Base-by-base conservation (phyloP, 2,113 vertebrate species). In the Syngnathus scovelli region DNA sequence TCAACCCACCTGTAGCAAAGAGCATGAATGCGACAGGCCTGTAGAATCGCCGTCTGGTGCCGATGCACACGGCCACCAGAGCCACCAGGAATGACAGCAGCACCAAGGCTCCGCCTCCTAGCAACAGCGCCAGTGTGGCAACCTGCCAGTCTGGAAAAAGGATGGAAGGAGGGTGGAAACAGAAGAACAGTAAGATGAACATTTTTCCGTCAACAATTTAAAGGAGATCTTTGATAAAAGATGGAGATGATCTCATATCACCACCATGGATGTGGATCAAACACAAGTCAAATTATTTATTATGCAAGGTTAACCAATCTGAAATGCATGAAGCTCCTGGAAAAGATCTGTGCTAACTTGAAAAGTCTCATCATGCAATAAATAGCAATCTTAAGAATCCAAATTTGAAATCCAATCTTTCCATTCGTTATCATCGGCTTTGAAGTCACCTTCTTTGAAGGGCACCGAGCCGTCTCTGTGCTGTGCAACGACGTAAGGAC, bases 21-120 rank as follows among this genome's bases (percentile, higher is more conserved):
- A 98, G 94, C 95, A 98, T 98, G 83, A 97, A 91, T 64, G 96
- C 95, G 44, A 98, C 95, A 3, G 96, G 96, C 77, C 93, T 91
- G 87, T 98, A 96, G 92, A 98, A 98, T 18, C 90, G 86, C 78
- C 95, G 91, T 68, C 94, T 92, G 67, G 95, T 96, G 68, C 96
- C 95, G 81, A 95, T 93, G 78, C 95, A 98, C 88, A 98, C 95
- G 3, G 95, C 94, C 81, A 98, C 94, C 91, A 98, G 87, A 72
- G 95, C 96, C 73, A 98, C 91, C 88, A 98, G 91, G 92, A 98
- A 98, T 39, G 96, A 96, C 83, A 95, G 91, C 82, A 98, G 91
- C 83, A 98, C 98, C 84, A 98, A 93, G 83, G 94, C 91, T 43
- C 94, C 93, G 13, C 96, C 96, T 48, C 95, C 95, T 86, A 98